A percentile compares a stretch with the other conserved stretches of the same genome.
These are phyloP conservation scores for Pteromalus puparum DNA, from an alignment of 1,140 invertebrate genomes.

Conservation along the genomic window DNA sequence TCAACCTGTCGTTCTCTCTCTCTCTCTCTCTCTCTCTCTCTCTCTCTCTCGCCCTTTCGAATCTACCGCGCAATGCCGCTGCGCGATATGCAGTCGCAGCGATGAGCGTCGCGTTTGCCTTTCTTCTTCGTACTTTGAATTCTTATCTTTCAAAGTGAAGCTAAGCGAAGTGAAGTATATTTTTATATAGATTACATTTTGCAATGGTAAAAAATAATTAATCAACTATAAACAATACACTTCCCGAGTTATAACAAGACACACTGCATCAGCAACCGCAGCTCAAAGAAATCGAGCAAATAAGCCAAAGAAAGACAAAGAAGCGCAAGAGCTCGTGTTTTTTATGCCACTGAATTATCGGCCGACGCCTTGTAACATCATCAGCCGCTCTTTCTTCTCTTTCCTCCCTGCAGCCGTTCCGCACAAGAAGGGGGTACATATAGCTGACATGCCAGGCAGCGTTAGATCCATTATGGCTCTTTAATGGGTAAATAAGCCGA, in stretches of 20 bases:
- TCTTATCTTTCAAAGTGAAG: no score
- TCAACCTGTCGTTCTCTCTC: conserved; percentile 65
- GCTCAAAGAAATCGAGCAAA: not conserved
- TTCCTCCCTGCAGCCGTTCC: not conserved
- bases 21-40: conserved; percentile 37
- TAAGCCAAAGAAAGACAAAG: not conserved
- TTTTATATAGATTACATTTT: no score
- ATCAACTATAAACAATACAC: no score
- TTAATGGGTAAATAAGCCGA: conserved; percentile 47
- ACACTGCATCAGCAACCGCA: no score
- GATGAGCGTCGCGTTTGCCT: not conserved
- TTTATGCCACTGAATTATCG: conserved; percentile 47
- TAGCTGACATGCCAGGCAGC: not conserved
- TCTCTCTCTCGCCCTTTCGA: conserved; percentile 11
- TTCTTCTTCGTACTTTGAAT: not conserved
- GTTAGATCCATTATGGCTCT: conserved; percentile 44
- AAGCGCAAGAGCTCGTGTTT: not conserved
- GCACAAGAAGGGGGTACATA: not conserved
- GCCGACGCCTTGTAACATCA: conserved; percentile 33
- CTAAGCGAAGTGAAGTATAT: no score
- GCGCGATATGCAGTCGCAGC: conserved; percentile 27
- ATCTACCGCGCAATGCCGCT: conserved; percentile 4
- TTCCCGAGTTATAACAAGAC: not conserved
- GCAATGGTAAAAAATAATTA: no score
- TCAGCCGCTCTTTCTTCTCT: not conserved